Evolutionary conservation across 2,888 invertebrate genomes (phyloP), one percentile per base, ranked within the genome.

Genomic region (Sinopyrophorus schimmeli): DNA sequence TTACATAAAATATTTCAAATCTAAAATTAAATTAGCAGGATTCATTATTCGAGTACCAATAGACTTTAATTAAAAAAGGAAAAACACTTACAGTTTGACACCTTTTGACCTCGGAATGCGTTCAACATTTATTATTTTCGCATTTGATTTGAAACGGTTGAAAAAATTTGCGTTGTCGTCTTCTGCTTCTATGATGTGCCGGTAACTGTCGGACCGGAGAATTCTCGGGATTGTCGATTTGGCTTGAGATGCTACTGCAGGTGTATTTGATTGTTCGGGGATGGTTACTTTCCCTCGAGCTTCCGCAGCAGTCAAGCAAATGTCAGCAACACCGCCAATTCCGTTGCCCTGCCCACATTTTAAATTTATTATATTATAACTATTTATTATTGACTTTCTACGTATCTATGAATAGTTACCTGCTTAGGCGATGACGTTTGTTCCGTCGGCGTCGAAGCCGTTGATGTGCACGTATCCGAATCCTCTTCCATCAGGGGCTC

Each of bases 401-500:
- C 40, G 1, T 12, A 11, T 35, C 24, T 20, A 7, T 9, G 28
- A 47, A 67, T 68, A 70, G 62, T 68, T 74, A 74, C 74, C 74
- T 74, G 72, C 63, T 71, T 71, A 18, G 73, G 69, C 12, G 73
- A 72, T 3, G 63, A 63, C 1, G 74, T 71, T 3, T 68, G 67
- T 38, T 66, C 66, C 3, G 67, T 67, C 3, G 64, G 64, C 3
- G 64, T 64, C 42, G 72, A 66, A 3, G 73, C 68, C 1, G 73
- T 68, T 54, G 78, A 76, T 52, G 76, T 79, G 59, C 82, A 83
- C 64, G 86, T 86, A 11, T 87, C 87, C 51, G 80, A 82, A 60
- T 91, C 90, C 74, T 91, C 91, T 73, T 91, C 90, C 57, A 88
- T 81, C 3, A 91, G 78, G 35, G 91, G 90, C 69, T 91, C 91